These are phyloP conservation scores for Mycteria americana DNA, from an alignment of 2,797 vertebrate species.

Conservation along the genomic window DNA sequence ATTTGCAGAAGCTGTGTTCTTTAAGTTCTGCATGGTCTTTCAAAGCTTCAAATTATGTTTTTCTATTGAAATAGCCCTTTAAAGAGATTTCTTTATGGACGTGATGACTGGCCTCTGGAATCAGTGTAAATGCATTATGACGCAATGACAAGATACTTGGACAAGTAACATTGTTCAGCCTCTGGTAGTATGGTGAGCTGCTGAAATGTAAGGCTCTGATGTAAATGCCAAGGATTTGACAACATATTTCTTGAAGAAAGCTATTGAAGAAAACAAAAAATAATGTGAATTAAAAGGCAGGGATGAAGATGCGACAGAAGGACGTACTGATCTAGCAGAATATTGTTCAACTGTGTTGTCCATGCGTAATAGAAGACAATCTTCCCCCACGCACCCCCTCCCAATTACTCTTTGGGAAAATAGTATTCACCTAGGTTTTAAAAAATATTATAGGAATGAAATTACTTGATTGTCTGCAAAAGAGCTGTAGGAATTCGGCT, in stretches of 20 bases:
- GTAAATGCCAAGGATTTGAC: neutral
- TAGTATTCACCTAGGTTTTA: neutral
- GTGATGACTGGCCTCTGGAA: neutral
- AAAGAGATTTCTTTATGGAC: neutral
- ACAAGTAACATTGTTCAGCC: neutral
- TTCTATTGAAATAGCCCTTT: neutral
- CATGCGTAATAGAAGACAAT: neutral
- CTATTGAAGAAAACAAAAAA: neutral
- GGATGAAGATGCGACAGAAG: neutral
- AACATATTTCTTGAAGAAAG: neutral
- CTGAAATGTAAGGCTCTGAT: neutral
- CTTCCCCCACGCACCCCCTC: fast-evolving
- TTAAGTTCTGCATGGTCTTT: neutral
- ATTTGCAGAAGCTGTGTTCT: neutral
- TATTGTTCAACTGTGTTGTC: neutral
- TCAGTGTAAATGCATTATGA: neutral
- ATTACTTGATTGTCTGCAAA: neutral
- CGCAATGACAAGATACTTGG: neutral
- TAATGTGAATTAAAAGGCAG: neutral
- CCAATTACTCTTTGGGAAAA: neutral
- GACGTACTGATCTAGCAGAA: neutral
- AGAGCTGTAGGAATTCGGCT: neutral
- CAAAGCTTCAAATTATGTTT: neutral
- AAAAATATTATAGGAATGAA: neutral
- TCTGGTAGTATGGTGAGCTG: neutral